Base-by-base conservation (phyloP, 2,113 vertebrate species). In the Hiodon alosoides region DNA sequence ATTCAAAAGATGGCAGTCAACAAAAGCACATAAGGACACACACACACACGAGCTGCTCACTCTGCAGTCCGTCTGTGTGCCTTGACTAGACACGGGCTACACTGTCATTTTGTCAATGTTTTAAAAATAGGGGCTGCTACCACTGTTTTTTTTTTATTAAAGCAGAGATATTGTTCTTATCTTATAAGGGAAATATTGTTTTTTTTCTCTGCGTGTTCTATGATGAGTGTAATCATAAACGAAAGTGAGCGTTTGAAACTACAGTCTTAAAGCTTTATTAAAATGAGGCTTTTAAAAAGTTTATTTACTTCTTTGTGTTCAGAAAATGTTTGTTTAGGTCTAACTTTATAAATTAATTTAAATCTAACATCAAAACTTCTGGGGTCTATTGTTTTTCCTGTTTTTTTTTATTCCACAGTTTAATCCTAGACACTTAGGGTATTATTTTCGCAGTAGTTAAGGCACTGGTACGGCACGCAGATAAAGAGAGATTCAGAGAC, bases 371-470 rank as follows among this genome's bases (percentile, higher is more conserved):
- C 31, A 31, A 31, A 31, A 31, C 31, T 31, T 31, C 31, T 31
- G 2, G 31, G 31, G 0, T 31, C 31, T 31, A 31, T 31, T 31
- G 31, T 31, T 14, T 59, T 9, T 14, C 58, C 14, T 4, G 9
- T 9, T 14, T 59, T 9, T 14, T 59, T 59, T 59, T 2, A 59
- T 8, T 59, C 70, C 75, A 81, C 82, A 60, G 82, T 85, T 81
- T 83, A 90, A 94, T 92, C 90, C 88, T 92, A 90, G 92, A 96
- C 94, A 97, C 93, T 91, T 94, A 93, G 98, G 95, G 95, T 94
- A 84, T 31, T 31, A 92, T 97, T 98, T 98, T 95, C 96, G 98
- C 95, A 95, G 89, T 89, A 89, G 92, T 88, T 92, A 93, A 93
- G 93, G 93, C 93, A 83, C 81, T 79, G 83, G 91, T 90, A 92